Evolutionary conservation across 2,113 vertebrate genomes (phyloP).

Genomic region (Geococcyx californianus): DNA sequence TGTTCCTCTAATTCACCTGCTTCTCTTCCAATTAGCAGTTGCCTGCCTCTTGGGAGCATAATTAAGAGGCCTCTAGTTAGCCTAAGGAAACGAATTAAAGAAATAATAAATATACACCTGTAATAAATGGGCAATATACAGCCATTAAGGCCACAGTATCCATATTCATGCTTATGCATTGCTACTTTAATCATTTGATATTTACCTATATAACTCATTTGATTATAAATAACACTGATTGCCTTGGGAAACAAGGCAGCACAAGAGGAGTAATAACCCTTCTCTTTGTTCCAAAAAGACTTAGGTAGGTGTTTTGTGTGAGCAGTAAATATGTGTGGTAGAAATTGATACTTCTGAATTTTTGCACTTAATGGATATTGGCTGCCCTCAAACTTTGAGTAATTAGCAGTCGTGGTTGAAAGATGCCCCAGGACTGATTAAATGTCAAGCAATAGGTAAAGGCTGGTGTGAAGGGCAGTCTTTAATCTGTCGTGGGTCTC

Average conservation of each 20-base stretch:
- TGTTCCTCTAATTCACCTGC: conserved; percentile 72
- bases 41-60: conserved; percentile 69
- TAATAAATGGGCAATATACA: conserved; percentile 58
- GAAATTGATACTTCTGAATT: conserved; percentile 36
- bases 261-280: conserved; percentile 10
- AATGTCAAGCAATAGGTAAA: not conserved
- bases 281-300: conserved; percentile 5
- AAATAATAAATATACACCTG: conserved; percentile 67
- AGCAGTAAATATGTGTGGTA: not conserved
- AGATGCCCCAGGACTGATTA: conserved; percentile 1
- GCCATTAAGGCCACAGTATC: conserved; percentile 58
- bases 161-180: conserved; percentile 36
- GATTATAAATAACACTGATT: conserved; percentile 54
- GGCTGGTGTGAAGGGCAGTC: not conserved
- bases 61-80: conserved; percentile 74
- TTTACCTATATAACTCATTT: conserved; percentile 28
- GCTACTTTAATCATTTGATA: conserved; percentile 22
- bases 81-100: conserved; percentile 72
- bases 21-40: conserved; percentile 73
- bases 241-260: conserved; percentile 2
- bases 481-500: not conserved
- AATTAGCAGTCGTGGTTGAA: not conserved
- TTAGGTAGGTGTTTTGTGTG: not conserved
- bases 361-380: conserved; percentile 13
- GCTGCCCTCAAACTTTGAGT: conserved; percentile 7